A percentile compares a stretch with the other conserved stretches of the same genome.
Evolutionary conservation across 2,113 vertebrate genomes (phyloP).

Genomic region (Syngnathus typhle): DNA sequence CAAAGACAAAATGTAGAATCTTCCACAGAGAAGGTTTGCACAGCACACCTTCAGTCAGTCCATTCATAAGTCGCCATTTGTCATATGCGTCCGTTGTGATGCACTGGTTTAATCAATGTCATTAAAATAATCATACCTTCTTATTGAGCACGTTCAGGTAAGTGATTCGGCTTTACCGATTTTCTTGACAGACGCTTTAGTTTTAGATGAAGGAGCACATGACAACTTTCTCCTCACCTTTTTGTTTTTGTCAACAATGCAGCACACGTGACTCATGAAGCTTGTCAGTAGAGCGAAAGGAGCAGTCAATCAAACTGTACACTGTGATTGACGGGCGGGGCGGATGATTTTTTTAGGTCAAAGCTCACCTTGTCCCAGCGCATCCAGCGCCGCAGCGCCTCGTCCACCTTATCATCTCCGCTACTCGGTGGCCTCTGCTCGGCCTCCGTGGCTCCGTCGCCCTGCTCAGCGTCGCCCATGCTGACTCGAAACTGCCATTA

Average conservation of each 20-base stretch:
- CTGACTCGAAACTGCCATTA: not conserved
- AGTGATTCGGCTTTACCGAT: not conserved
- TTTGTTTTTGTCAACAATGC: not conserved
- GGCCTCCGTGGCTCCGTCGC: constrained; percentile 74
- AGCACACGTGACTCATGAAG: not conserved
- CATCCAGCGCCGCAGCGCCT: constrained; percentile 78
- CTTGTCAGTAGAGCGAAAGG: not conserved
- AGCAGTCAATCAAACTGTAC: not conserved
- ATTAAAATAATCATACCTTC: not conserved
- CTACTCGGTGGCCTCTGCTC: constrained; percentile 65
- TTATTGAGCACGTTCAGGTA: not conserved
- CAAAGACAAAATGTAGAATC: not conserved
- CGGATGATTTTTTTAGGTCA: not conserved
- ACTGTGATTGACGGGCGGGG: not conserved
- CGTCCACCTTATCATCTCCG: constrained; percentile 80
- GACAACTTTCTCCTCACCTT: not conserved
- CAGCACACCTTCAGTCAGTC: not conserved
- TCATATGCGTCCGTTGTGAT: not conserved
- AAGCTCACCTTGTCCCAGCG: constrained; percentile 80
- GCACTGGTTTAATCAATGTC: not conserved
- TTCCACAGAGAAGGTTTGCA: not conserved
- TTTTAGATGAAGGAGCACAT: not conserved
- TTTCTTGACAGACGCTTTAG: not conserved
- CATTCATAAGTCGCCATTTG: not conserved
- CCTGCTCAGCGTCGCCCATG: constrained; percentile 61